Evolutionary conservation across 92 coral and sea anemone genomes (phyloP).

Genomic region (Scolanthus callimorphus): DNA sequence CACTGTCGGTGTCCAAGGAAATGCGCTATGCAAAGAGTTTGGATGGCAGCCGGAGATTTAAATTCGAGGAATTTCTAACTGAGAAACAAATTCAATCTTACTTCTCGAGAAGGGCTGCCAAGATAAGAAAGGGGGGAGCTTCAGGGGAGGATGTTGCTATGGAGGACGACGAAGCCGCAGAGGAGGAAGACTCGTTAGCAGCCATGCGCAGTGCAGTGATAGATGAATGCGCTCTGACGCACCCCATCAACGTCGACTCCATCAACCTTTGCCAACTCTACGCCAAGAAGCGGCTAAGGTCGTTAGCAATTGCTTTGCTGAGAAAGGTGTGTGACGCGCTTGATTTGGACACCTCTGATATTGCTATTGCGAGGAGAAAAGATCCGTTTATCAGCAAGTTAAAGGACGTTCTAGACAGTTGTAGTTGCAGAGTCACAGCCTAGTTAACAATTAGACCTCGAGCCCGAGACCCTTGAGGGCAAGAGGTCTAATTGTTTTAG

Average conservation of each 20-base stretch:
- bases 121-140: slow-evolving; percentile 20
- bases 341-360: too few species aligned
- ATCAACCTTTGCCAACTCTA: too few species aligned
- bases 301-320: too few species aligned
- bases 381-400: too few species aligned
- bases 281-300: too few species aligned
- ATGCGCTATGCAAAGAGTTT: slow-evolving; percentile 37
- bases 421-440: too few species aligned
- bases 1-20: slow-evolving; percentile 40
- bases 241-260: neutral
- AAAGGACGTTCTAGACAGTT: too few species aligned
- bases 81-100: slow-evolving; percentile 43
- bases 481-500: too few species aligned
- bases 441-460: too few species aligned
- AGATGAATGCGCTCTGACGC: neutral
- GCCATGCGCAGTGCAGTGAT: neutral
- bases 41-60: slow-evolving; percentile 44
- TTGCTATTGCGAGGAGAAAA: too few species aligned
- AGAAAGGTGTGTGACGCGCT: too few species aligned
- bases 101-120: slow-evolving; percentile 51
- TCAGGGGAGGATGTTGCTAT: slow-evolving; percentile 1
- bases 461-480: too few species aligned
- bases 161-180: slow-evolving; percentile 18
- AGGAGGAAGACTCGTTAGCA: neutral
- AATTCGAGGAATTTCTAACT: slow-evolving; percentile 29